These are phyloP conservation scores for Zapornia atra DNA, from an alignment of 2,113 vertebrate species.

Conservation along the genomic window DNA sequence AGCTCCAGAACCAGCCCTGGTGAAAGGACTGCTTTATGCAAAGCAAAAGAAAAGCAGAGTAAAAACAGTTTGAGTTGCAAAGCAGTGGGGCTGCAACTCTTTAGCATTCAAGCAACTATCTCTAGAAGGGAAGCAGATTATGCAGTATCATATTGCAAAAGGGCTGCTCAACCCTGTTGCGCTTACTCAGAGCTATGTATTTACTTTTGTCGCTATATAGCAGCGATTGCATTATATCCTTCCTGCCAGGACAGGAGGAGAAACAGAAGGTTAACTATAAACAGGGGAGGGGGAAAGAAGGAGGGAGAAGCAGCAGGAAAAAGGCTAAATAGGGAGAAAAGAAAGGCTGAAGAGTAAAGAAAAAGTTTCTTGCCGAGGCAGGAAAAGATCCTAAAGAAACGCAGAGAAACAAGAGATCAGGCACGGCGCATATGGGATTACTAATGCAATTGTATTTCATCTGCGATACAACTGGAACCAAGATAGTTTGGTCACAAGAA, in stretches of 20 bases:
- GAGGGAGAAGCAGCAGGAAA: background rate
- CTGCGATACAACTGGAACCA: background rate
- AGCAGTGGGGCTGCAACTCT: background rate
- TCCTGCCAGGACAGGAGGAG: constrained; percentile 48
- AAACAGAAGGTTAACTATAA: constrained; percentile 58
- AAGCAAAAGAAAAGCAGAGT: background rate
- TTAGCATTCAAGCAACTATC: constrained; percentile 55
- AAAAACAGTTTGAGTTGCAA: background rate
- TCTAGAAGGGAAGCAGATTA: constrained; percentile 51
- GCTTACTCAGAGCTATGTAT: constrained; percentile 26
- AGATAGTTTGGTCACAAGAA: background rate
- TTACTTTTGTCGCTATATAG: constrained; percentile 64
- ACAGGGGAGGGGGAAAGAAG: constrained; percentile 10
- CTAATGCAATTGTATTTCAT: constrained; percentile 2
- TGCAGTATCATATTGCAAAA: constrained; percentile 57
- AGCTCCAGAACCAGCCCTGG: background rate
- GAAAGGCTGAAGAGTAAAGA: background rate
- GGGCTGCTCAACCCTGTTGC: constrained; percentile 50
- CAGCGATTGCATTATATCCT: constrained; percentile 59
- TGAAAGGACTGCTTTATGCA: background rate
- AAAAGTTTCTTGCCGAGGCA: constrained; percentile 7
- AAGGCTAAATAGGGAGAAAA: constrained; percentile 40
- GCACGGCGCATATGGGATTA: background rate
- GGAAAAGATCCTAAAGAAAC: background rate
- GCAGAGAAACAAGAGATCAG: background rate